phyloP scores from a whole-genome alignment of 1,140 invertebrate genomes.

The Drosophila guanche region DNA sequence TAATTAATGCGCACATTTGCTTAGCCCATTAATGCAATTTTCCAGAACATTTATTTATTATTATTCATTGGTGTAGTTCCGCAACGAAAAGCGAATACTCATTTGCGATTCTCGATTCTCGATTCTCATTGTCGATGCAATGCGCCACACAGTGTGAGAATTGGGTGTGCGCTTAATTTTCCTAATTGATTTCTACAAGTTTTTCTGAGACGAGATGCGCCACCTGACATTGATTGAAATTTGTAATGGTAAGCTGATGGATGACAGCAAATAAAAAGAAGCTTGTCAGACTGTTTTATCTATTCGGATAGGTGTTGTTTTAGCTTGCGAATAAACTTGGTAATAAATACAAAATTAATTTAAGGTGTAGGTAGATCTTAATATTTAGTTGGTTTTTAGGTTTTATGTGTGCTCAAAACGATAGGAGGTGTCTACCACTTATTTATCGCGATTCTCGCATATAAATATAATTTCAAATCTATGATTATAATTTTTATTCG shows the following conservation, averaged over 20 bases:
- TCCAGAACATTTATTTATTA: slow-evolving; percentile 66
- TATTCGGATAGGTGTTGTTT: too few relatives aligned
- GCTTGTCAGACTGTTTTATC: too few relatives aligned
- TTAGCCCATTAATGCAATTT: slow-evolving; percentile 63
- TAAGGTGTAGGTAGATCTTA: too few relatives aligned
- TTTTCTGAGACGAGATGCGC: slow-evolving; percentile 3
- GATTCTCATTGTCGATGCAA: slow-evolving; percentile 1
- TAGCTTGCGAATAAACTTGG: too few relatives aligned
- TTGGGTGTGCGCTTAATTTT: slow-evolving; percentile 44
- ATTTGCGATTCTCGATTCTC: neutral
- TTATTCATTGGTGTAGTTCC: slow-evolving; percentile 71
- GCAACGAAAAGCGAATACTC: slow-evolving; percentile 40
- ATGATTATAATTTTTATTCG: too few relatives aligned
- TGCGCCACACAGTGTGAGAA: slow-evolving; percentile 32
- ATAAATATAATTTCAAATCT: too few relatives aligned
- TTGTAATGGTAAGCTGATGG: slow-evolving; percentile 1
- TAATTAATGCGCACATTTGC: slow-evolving; percentile 50
- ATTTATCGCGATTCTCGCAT: too few relatives aligned
- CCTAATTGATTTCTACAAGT: slow-evolving; percentile 53
- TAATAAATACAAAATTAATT: too few relatives aligned
- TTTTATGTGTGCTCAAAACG: too few relatives aligned
- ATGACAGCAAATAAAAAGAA: slow-evolving; percentile 1
- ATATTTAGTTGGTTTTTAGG: too few relatives aligned
- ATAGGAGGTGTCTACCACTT: too few relatives aligned
- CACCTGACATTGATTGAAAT: neutral